A percentile compares a stretch with the other conserved stretches of the same genome.
phyloP scores from a whole-genome alignment of 1,140 invertebrate species.

The Lepidurus arcticus region DNA sequence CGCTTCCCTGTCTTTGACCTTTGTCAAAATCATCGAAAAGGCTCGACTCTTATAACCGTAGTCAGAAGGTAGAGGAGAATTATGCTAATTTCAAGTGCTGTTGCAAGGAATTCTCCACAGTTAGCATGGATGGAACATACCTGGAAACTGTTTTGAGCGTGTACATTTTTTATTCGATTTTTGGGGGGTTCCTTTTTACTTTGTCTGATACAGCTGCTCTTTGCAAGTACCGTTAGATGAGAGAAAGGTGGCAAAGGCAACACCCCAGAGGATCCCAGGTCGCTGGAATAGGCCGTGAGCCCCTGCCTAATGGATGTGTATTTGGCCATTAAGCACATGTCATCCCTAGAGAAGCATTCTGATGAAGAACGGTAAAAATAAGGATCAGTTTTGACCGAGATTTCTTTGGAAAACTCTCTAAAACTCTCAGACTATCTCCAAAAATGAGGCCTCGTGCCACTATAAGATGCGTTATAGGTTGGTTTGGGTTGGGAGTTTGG shows the following conservation, averaged over 20 bases:
- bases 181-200: neutral
- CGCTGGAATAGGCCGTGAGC: slow-evolving; percentile 16
- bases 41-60: neutral
- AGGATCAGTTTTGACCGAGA: neutral
- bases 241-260: neutral
- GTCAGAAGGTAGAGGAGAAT: neutral
- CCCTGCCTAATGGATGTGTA: neutral
- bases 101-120: neutral
- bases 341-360: neutral
- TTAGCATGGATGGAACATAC: neutral
- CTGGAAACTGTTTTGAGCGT: neutral
- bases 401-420: neutral
- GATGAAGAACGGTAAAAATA: neutral
- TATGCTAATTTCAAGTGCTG: slow-evolving; percentile 14
- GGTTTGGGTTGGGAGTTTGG: too few species aligned
- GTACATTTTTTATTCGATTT: neutral
- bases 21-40: neutral
- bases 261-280: neutral
- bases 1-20: slow-evolving; percentile 9
- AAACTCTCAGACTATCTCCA: neutral
- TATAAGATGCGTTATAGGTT: neutral
- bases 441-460: neutral
- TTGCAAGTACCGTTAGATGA: slow-evolving; percentile 7
- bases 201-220: neutral
- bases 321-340: neutral